phyloP scores from a whole-genome alignment of 1,140 invertebrate species.

The Drosophila biarmipes region DNA sequence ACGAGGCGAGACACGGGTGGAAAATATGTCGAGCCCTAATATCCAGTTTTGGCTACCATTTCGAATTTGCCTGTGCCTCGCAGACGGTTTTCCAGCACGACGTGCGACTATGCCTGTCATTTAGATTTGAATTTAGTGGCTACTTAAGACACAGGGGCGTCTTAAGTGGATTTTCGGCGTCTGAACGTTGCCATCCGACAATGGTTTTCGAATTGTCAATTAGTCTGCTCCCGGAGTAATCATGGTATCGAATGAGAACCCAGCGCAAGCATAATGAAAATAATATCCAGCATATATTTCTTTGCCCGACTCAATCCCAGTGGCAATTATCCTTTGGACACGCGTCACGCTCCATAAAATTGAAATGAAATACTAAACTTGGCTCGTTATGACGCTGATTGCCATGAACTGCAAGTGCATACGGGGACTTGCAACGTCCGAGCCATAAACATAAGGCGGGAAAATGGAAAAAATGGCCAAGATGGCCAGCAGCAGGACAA shows the following conservation, averaged over 20 bases:
- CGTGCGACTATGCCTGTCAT: slow-evolving; percentile 54
- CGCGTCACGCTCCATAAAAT: slow-evolving; percentile 71
- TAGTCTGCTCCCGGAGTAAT: slow-evolving; percentile 26
- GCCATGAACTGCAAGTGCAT: slow-evolving; percentile 78
- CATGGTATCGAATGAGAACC: slow-evolving; percentile 34
- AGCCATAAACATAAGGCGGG: slow-evolving; percentile 63
- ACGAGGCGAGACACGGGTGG: slow-evolving; percentile 27
- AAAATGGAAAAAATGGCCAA: slow-evolving; percentile 3
- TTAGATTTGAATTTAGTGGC: slow-evolving; percentile 73
- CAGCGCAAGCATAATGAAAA: slow-evolving; percentile 27
- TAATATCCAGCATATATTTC: slow-evolving; percentile 2
- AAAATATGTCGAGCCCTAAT: slow-evolving; percentile 33
- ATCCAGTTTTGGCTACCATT: slow-evolving; percentile 45
- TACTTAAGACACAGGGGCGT: slow-evolving; percentile 47
- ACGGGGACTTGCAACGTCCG: slow-evolving; percentile 41
- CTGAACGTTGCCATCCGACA: slow-evolving; percentile 17
- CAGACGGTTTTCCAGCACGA: slow-evolving; percentile 20
- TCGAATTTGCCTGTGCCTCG: slow-evolving; percentile 29
- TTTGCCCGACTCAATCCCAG: slow-evolving; percentile 9
- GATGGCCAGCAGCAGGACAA: slow-evolving; percentile 5
- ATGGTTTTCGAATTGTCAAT: slow-evolving; percentile 42
- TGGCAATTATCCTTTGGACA: slow-evolving; percentile 72
- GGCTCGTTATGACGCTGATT: slow-evolving; percentile 70
- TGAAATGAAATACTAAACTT: slow-evolving; percentile 78
- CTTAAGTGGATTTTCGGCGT: slow-evolving; percentile 48